Evolutionary conservation across 2,113 vertebrate genomes (phyloP).

Genomic region (Suricata suricatta): DNA sequence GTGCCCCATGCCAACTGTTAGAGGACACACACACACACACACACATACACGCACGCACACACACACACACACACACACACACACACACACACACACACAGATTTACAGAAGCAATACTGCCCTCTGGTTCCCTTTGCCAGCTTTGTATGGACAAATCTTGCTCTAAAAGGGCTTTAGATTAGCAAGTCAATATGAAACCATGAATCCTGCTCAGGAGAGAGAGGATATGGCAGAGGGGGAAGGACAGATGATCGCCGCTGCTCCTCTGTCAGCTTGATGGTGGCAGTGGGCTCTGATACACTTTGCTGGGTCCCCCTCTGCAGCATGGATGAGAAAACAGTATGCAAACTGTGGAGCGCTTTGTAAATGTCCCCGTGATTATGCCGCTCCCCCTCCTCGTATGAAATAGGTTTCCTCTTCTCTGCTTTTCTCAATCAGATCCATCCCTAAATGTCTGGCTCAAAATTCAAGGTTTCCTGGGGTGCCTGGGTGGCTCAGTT

Average conservation of each 20-base stretch:
- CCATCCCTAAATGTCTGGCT: not conserved
- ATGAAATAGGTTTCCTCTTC: not conserved
- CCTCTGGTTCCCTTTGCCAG: not conserved
- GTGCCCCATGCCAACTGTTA: not conserved
- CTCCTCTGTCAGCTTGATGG: not conserved
- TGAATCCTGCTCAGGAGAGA: not conserved
- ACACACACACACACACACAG: too few species aligned
- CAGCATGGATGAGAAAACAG: not conserved
- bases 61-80: accelerated
- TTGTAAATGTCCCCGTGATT: not conserved
- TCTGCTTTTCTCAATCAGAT: conserved; percentile 40
- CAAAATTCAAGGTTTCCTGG: not conserved
- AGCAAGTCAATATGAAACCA: not conserved
- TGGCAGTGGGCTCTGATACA: not conserved
- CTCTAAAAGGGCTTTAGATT: not conserved
- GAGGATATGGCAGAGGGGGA: not conserved
- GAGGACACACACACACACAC: accelerated
- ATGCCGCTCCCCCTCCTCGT: not conserved
- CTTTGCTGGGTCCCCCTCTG: not conserved
- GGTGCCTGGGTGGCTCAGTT: too few species aligned
- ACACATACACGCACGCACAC: too few species aligned
- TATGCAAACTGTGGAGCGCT: not conserved
- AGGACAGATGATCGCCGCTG: not conserved
- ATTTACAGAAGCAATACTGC: not conserved
- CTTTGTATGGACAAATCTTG: not conserved